Evolutionary conservation across 2,797 vertebrate genomes (phyloP).

Genomic region (Diplodus puntazzo): DNA sequence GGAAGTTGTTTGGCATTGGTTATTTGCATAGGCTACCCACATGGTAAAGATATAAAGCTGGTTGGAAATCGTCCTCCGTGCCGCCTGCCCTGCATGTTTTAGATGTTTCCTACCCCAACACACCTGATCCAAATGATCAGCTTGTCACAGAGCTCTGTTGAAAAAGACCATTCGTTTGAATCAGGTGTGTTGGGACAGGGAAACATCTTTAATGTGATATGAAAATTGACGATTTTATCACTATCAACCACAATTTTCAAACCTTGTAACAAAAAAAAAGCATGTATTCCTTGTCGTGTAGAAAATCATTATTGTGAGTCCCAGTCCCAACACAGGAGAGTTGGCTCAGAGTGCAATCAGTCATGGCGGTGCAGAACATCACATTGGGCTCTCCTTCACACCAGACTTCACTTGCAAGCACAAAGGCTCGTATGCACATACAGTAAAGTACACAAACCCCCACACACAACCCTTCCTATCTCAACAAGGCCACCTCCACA

Average conservation of each 20-base stretch:
- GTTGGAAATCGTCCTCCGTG: too few species aligned
- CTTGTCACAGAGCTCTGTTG: too few species aligned
- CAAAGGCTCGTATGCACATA: conserved; percentile 12
- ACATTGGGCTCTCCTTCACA: conserved; percentile 57
- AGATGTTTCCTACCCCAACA: too few species aligned
- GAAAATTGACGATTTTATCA: neutral
- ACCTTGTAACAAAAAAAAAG: neutral
- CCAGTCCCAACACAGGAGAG: conserved; percentile 22
- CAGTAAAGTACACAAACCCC: conserved; percentile 23
- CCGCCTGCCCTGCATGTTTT: too few species aligned
- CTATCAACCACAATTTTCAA: neutral
- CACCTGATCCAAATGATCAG: too few species aligned
- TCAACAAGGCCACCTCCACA: conserved; percentile 35
- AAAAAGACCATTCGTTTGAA: too few species aligned
- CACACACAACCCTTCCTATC: conserved; percentile 17
- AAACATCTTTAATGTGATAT: too few species aligned
- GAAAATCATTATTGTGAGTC: neutral
- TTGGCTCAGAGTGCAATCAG: conserved; percentile 25
- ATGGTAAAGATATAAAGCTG: too few species aligned
- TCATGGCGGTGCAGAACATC: conserved; percentile 35
- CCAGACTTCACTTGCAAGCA: conserved; percentile 37
- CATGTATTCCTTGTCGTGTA: neutral
- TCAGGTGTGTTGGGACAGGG: too few species aligned
- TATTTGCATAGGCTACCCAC: too few species aligned
- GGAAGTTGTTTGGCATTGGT: too few species aligned